phyloP scores from a whole-genome alignment of 2,113 vertebrate species.

The Colius striatus region DNA sequence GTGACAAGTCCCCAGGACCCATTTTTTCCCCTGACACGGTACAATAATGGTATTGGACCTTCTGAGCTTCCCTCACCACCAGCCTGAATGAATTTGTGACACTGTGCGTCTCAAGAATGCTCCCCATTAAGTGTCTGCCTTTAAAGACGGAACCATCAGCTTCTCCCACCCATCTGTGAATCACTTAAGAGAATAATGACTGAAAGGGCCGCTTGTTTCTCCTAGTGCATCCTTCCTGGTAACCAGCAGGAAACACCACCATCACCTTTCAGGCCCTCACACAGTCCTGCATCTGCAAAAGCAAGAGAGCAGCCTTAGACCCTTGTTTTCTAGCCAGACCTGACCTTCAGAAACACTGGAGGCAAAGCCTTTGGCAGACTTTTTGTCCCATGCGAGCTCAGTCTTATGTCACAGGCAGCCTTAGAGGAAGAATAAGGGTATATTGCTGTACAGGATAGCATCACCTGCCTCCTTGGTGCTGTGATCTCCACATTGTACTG shows the following conservation, averaged over 20 bases:
- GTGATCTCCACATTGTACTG: neutral
- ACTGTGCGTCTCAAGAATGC: neutral
- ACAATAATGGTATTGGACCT: fast-evolving
- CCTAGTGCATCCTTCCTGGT: neutral
- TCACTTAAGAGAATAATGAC: neutral
- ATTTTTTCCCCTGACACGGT: fast-evolving
- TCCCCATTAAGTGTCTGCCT: neutral
- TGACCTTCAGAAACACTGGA: fast-evolving
- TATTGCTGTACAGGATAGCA: neutral
- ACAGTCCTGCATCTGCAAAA: neutral
- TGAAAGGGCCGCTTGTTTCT: neutral
- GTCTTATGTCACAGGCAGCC: neutral
- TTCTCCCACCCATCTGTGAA: neutral
- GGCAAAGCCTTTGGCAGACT: neutral
- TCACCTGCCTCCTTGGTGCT: neutral
- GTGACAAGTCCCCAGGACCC: fast-evolving
- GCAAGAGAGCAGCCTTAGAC: neutral
- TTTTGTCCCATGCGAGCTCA: neutral
- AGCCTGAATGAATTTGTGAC: neutral
- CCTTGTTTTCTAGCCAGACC: neutral
- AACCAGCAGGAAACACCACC: neutral
- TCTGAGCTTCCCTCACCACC: neutral
- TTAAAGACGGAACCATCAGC: neutral
- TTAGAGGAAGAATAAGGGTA: neutral
- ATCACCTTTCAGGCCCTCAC: neutral